Conservation (phyloP, 2,888 invertebrate genomes). For the Spisula subtruncata region DNA sequence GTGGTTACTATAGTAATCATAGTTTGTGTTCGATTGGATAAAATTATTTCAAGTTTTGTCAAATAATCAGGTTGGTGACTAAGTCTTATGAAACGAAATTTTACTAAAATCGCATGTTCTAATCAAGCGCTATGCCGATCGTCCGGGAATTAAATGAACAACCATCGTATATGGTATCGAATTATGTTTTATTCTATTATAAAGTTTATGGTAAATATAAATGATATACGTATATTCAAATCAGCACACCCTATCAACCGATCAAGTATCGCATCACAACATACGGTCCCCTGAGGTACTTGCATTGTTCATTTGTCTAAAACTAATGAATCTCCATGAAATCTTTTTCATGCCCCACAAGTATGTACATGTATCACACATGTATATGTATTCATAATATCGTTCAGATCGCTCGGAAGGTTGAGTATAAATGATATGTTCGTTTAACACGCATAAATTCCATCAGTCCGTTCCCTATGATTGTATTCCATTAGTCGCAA, state of each 20-base stretch:
- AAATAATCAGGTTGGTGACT: too few species aligned
- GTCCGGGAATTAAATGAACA: too few species aligned
- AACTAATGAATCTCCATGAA: slow-evolving; percentile 18
- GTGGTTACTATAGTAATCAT: too few species aligned
- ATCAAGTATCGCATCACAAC: background rate
- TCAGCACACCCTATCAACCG: background rate
- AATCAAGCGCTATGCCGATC: too few species aligned
- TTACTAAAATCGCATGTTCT: too few species aligned
- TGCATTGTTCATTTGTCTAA: background rate
- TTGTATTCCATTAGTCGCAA: background rate
- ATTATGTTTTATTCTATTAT: too few species aligned
- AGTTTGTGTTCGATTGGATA: too few species aligned
- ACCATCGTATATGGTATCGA: too few species aligned
- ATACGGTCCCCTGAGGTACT: background rate
- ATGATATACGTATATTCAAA: too few species aligned
- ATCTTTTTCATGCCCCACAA: background rate
- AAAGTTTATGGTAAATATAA: too few species aligned
- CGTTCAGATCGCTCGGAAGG: background rate
- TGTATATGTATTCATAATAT: background rate
- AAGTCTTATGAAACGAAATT: too few species aligned
- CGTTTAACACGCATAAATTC: background rate
- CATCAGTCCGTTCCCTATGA: background rate
- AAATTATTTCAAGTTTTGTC: too few species aligned
- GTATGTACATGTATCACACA: background rate
- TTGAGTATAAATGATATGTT: background rate